A percentile compares a stretch with the other conserved stretches of the same genome.
These are phyloP conservation scores for Gasterosteus aculeatus DNA, from an alignment of 2,113 vertebrate genomes.

Conservation along the genomic window DNA sequence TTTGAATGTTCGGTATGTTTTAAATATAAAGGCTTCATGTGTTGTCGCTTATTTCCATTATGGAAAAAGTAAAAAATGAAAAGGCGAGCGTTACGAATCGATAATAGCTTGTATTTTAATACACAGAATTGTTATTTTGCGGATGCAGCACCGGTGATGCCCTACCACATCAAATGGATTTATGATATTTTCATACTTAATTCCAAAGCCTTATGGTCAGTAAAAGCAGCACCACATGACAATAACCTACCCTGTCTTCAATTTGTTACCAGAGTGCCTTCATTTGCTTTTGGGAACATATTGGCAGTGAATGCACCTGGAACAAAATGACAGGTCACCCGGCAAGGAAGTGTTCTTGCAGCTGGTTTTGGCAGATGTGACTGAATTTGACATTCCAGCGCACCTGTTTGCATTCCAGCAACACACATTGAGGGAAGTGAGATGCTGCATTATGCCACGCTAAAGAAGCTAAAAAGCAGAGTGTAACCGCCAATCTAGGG, in stretches of 20 bases:
- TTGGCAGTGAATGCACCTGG: slow-evolving; percentile 19
- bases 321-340: slow-evolving; percentile 6
- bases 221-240: slow-evolving; percentile 16
- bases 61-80: neutral
- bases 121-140: neutral
- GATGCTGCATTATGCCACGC: neutral
- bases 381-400: slow-evolving; percentile 44
- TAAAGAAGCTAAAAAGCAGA: slow-evolving; percentile 13
- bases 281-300: slow-evolving; percentile 13
- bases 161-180: slow-evolving; percentile 23
- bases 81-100: neutral
- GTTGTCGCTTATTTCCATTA: neutral
- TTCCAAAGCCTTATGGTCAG: slow-evolving; percentile 26
- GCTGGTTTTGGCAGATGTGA: slow-evolving; percentile 24
- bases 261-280: neutral
- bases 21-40: neutral
- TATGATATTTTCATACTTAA: slow-evolving; percentile 22
- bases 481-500: neutral
- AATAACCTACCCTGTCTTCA: slow-evolving; percentile 3
- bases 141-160: slow-evolving; percentile 2
- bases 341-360: neutral
- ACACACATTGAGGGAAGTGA: neutral
- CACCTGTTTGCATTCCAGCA: slow-evolving; percentile 39
- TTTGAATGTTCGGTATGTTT: neutral
- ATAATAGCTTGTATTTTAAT: neutral